phyloP scores from a whole-genome alignment of 2,888 invertebrate species.

The Eilema caniola region DNA sequence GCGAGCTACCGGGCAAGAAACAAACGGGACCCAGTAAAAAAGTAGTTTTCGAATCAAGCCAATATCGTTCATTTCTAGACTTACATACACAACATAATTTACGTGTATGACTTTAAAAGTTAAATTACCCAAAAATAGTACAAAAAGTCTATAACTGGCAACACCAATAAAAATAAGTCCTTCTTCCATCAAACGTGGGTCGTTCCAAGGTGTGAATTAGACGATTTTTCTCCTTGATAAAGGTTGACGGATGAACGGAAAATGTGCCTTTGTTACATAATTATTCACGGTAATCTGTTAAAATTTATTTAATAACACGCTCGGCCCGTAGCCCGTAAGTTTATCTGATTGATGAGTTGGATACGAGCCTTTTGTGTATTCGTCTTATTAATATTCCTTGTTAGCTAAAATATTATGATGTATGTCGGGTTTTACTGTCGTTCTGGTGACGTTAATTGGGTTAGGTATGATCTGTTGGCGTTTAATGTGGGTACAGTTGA shows the following conservation, averaged over 20 bases:
- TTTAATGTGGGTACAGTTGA: background rate
- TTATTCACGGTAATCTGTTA: slow-evolving; percentile 82
- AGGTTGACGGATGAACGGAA: slow-evolving; percentile 80
- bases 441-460: slow-evolving; percentile 19
- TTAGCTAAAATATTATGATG: slow-evolving; percentile 52
- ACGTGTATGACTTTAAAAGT: too few species aligned
- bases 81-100: too few species aligned
- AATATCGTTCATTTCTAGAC: too few species aligned
- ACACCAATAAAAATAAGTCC: slow-evolving; percentile 58
- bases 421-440: slow-evolving; percentile 20
- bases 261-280: slow-evolving; percentile 77
- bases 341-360: slow-evolving; percentile 72
- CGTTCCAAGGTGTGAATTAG: slow-evolving; percentile 81
- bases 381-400: slow-evolving; percentile 49
- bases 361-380: slow-evolving; percentile 56
- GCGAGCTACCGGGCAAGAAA: too few species aligned
- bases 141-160: slow-evolving; percentile 40
- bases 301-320: slow-evolving; percentile 81
- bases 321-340: slow-evolving; percentile 41
- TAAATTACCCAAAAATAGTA: background rate
- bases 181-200: slow-evolving; percentile 70
- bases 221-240: slow-evolving; percentile 84
- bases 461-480: slow-evolving; percentile 10
- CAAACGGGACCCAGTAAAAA: too few species aligned
- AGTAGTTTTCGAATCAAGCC: too few species aligned